Evolutionary conservation across 2,888 invertebrate genomes (phyloP), one percentile per base, ranked within the genome.

Genomic region (Plusia festucae): DNA sequence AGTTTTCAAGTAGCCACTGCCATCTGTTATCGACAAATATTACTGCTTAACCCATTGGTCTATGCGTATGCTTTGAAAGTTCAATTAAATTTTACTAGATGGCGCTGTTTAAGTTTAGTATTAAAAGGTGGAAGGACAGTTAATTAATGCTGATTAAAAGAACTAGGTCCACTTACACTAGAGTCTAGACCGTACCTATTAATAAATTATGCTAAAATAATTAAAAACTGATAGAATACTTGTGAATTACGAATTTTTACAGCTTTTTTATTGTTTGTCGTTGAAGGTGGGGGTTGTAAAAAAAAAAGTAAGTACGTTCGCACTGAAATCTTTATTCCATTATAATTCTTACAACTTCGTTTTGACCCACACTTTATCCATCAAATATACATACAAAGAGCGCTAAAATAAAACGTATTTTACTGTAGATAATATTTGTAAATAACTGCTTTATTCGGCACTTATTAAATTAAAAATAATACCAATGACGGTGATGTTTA

Each of bases 381-480:
- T 71, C 82, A 77, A 82, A 83, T 83, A 83, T 82, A 83, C 82
- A 83, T 74, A 82, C 74, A 82, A 76, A 57, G 66, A 70, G 53
- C 46, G 68, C 70, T 67, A 73, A 69, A 63, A 64, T 60, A 46
- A 55, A 56, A 62, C 62, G 55, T 64, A 55, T 53, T 70, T 68
- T 34, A 75, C 20, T 63, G n/a, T n/a, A n/a, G n/a, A 57, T 22
- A 63, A 32, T 58, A 61, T 55, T 68, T n/a, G 51, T 20, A n/a
- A 53, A 63, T 53, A 55, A 66, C 60, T 70, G 65, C 60, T 61
- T 61, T 60, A 59, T 58, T 32, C 11, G 72, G 65, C 67, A 70
- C 67, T 46, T 70, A 30, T 63, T 54, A 8, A 52, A 68, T 51
- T 27, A 61, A 46, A 53, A 63, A 20, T 53, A 68, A 66, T 73